These are phyloP conservation scores for Gallinago undulata DNA, from an alignment of 2,113 vertebrate species.

Conservation along the genomic window DNA sequence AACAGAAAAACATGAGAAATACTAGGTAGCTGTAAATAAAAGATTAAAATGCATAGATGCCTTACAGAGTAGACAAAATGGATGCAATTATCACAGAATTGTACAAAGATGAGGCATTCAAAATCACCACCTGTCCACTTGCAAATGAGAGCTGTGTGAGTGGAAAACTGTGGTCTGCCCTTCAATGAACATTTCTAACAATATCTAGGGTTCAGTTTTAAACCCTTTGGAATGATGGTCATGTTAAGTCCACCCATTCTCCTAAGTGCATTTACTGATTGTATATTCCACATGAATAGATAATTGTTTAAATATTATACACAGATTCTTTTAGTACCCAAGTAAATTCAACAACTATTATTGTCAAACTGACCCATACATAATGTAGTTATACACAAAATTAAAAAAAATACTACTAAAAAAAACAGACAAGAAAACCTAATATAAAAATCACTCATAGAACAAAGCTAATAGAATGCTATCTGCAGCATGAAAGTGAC, in stretches of 20 bases:
- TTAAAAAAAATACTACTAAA: not conserved
- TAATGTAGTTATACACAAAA: not conserved
- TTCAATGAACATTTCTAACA: not conserved
- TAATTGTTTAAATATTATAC: not conserved
- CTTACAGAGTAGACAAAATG: constrained; percentile 13
- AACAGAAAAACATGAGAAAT: not conserved
- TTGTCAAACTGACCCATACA: not conserved
- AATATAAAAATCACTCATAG: not conserved
- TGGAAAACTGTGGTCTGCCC: constrained; percentile 12
- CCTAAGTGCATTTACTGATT: not conserved
- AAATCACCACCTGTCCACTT: constrained; percentile 43
- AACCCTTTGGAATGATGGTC: not conserved
- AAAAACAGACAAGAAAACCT: not conserved
- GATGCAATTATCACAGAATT: constrained; percentile 57
- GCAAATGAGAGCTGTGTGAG: not conserved
- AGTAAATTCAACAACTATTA: not conserved
- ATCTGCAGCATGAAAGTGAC: not conserved
- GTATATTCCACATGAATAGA: not conserved
- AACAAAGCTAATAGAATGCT: not conserved
- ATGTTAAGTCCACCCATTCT: not conserved
- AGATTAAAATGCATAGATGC: constrained; percentile 57
- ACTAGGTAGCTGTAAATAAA: constrained; percentile 50
- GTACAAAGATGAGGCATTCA: constrained; percentile 51
- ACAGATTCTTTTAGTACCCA: not conserved
- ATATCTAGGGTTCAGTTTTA: not conserved